Conservation (phyloP, 2,113 vertebrate species). For the Myiagra hebetior region DNA sequence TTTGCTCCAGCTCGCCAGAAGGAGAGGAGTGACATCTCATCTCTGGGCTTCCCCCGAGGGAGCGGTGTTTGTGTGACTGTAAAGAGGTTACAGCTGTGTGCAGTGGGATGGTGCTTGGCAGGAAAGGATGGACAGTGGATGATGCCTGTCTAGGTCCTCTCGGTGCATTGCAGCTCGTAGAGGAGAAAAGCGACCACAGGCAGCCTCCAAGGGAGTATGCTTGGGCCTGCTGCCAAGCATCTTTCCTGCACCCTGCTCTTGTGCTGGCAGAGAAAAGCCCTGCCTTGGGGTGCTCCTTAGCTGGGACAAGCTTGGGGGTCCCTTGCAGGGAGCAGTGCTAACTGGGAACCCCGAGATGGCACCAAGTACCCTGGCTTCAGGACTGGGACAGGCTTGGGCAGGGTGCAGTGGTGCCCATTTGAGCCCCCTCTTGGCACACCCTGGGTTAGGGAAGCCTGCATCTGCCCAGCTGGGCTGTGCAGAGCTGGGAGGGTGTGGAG, state of each 20-base stretch:
- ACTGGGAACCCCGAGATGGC: accelerated
- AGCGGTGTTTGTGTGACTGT: not conserved
- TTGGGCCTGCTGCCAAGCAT: not conserved
- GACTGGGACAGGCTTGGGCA: not conserved
- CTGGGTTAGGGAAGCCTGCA: not conserved
- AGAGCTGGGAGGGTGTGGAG: not conserved
- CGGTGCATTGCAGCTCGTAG: not conserved
- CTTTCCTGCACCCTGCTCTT: not conserved
- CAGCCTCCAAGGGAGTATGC: not conserved
- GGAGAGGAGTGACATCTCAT: not conserved
- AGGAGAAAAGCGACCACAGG: accelerated
- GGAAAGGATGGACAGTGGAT: not conserved
- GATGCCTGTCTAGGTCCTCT: not conserved
- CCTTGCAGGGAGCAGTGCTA: not conserved
- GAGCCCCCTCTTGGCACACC: not conserved
- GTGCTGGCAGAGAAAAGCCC: not conserved
- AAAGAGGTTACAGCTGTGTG: not conserved
- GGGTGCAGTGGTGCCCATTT: not conserved
- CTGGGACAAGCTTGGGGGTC: not conserved
- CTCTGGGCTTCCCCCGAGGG: not conserved
- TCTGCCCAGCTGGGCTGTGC: accelerated
- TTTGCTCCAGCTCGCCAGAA: accelerated
- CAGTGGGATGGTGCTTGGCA: not conserved
- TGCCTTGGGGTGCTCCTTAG: not conserved
- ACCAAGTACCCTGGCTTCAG: accelerated